Percentiles rank a stretch among this genome's conserved stretches.
phyloP scores from a whole-genome alignment of 2,113 vertebrate genomes.

The Odocoileus virginianus region DNA sequence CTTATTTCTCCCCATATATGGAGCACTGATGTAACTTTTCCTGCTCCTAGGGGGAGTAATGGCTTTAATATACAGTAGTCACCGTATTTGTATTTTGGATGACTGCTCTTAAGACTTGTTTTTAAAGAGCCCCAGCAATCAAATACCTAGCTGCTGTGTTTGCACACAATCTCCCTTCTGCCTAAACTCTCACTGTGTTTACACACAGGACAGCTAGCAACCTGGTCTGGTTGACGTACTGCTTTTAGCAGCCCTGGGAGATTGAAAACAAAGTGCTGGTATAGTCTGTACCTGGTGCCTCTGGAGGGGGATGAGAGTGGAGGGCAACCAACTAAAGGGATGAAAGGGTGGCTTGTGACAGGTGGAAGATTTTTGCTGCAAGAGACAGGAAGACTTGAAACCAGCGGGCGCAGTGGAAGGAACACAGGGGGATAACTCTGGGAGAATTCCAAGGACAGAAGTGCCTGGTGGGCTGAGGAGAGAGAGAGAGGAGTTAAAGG shows the following conservation, averaged over 20 bases:
- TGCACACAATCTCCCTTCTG: background rate
- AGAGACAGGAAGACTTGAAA: background rate
- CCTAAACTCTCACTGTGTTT: slow-evolving; percentile 20
- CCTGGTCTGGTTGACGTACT: background rate
- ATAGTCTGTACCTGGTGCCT: background rate
- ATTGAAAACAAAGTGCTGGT: background rate
- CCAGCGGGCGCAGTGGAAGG: background rate
- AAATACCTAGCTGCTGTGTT: slow-evolving; percentile 35
- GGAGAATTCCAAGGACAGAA: background rate
- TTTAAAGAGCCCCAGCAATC: slow-evolving; percentile 44
- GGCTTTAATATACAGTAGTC: slow-evolving; percentile 39
- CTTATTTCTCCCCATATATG: background rate
- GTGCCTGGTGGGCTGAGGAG: background rate
- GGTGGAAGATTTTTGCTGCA: background rate
- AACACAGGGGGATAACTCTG: background rate
- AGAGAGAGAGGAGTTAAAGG: background rate
- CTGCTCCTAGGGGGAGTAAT: background rate
- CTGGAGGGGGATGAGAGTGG: background rate
- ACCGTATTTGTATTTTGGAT: slow-evolving; percentile 34
- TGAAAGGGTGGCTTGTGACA: background rate
- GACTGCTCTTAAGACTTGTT: slow-evolving; percentile 49
- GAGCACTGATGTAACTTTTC: background rate
- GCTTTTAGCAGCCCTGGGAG: background rate
- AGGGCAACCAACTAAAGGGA: background rate
- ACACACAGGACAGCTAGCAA: background rate